Base-by-base conservation (phyloP, 2,113 vertebrate genomes). In the Equus przewalskii region DNA sequence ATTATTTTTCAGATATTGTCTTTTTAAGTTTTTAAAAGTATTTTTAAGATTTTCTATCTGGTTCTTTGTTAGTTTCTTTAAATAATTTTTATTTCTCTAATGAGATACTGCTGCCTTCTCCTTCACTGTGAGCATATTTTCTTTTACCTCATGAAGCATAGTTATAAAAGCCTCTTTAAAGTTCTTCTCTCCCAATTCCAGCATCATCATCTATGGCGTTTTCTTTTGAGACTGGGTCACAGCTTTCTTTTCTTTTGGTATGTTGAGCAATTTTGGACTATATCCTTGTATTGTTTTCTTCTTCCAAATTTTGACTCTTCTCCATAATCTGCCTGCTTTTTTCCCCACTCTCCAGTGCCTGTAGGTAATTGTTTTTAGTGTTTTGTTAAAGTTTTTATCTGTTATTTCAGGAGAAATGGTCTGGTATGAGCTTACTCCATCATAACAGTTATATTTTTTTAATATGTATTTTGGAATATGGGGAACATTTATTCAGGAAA, bases 1-100 rank as follows among this genome's bases (percentile, higher is more conserved):
- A 84, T 85, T 94, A n/a, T 64, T 78, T 92, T 87, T 88, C 69
- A 91, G 58, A 54, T 54, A 78, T 67, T 83, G 10, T 26, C 69
- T 89, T 93, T 91, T 93, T 44, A 87, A 41, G 21, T 69, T 78
- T 89, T 89, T 56, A 22, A 46, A 79, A 85, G 28, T 56, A 24
- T 76, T 89, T 94, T 96, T 36, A 85, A 73, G 44, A 46, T 18
- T 56, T 84, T 85, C 19, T 22, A 11, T 80, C n/a, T 21, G 3
- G 11, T 36, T 94, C 33, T 78, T 78, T 13, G 83, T 41, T 75
- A 84, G 21, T 72, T 80, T 84, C 41, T 65, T 85, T 85, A 58
- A 78, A 60, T 92, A 92, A 9, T 60, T 81, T 87, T 51, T 60
- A 67, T 72, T 87, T 88, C 58, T 82, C 83, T 82, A n/a, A 70